These are phyloP conservation scores for Yponomeuta plumbellus DNA, from an alignment of 2,888 invertebrate genomes.

Conservation along the genomic window DNA sequence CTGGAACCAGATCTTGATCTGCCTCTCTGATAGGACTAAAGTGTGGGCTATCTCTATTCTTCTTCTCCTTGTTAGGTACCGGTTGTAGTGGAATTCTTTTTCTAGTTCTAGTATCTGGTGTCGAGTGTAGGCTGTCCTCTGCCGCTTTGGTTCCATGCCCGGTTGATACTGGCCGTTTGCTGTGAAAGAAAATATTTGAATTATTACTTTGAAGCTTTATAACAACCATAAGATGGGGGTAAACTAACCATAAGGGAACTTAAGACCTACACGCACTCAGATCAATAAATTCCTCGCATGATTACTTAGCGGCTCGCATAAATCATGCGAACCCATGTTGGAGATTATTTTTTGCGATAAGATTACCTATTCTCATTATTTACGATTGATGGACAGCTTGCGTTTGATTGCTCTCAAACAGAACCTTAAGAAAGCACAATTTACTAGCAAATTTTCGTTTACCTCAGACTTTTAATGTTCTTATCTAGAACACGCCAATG, in stretches of 20 bases:
- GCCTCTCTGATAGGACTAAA: conserved; percentile 92
- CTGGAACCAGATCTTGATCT: conserved; percentile 93
- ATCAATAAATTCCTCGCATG: neutral
- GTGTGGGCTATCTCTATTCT: conserved; percentile 98
- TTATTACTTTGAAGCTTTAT: neutral
- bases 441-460: neutral
- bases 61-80: conserved; percentile 95
- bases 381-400: neutral
- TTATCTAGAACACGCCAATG: neutral
- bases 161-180: conserved; percentile 92
- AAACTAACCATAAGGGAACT: neutral
- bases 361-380: neutral
- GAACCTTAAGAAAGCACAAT: neutral
- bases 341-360: conserved; percentile 4
- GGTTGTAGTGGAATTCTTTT: conserved; percentile 98
- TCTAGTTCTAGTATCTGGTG: conserved; percentile 98
- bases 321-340: neutral
- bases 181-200: conserved; percentile 70
- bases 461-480: neutral
- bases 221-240: no score
- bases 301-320: neutral
- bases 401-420: neutral
- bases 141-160: conserved; percentile 96
- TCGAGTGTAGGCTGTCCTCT: conserved; percentile 97
- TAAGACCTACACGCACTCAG: neutral